These are phyloP conservation scores for Sinosuthora webbiana DNA, from an alignment of 2,113 vertebrate genomes.

Conservation along the genomic window DNA sequence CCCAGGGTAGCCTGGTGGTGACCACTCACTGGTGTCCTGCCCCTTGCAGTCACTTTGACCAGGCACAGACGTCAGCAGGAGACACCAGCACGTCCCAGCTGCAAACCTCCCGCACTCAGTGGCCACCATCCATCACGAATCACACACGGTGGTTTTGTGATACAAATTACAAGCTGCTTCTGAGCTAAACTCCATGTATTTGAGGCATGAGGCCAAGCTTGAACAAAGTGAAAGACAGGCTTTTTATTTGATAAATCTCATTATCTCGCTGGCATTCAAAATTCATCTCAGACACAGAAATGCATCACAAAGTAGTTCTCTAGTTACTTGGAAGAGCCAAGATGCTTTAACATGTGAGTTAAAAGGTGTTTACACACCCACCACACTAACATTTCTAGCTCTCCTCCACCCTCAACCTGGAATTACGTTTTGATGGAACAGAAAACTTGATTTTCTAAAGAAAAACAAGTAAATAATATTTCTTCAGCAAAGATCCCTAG, in stretches of 20 bases:
- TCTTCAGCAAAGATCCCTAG: not conserved
- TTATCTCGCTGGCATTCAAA: slow-evolving; percentile 39
- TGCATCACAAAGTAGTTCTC: not conserved
- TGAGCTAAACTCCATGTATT: slow-evolving; percentile 2
- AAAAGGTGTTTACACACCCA: not conserved
- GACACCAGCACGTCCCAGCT: not conserved
- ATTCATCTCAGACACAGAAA: slow-evolving; percentile 15
- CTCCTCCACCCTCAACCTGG: not conserved
- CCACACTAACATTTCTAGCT: not conserved
- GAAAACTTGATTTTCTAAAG: not conserved
- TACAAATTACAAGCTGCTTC: not conserved
- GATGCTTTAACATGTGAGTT: not conserved
- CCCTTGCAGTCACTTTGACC: not conserved
- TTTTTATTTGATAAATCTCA: slow-evolving; percentile 52
- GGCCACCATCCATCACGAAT: not conserved
- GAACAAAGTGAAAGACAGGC: slow-evolving; percentile 38
- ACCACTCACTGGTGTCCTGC: not conserved
- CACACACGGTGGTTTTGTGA: not conserved
- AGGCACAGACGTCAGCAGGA: not conserved
- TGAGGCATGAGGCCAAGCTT: slow-evolving; percentile 35
- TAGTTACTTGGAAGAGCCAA: not conserved
- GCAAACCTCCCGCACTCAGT: not conserved
- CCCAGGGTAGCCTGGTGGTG: rapidly evolving
- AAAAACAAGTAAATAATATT: not conserved
- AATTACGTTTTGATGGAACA: slow-evolving; percentile 5